Base-by-base conservation (phyloP, 2,797 vertebrate genomes). In the Tenualosa ilisha region DNA sequence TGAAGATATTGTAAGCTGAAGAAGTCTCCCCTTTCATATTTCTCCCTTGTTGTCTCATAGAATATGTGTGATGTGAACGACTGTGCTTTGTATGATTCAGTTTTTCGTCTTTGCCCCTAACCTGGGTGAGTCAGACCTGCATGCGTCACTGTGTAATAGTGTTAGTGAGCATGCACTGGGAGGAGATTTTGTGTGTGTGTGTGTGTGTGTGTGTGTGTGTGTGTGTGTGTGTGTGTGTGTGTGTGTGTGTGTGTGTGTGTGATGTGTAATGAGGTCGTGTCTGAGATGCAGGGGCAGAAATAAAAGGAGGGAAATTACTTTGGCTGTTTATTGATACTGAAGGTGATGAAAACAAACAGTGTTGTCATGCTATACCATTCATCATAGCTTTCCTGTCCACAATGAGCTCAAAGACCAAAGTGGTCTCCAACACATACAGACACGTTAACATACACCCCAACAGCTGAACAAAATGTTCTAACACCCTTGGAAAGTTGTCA, bases 271-370 rank as follows among this genome's bases (percentile, higher is more conserved):
- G 50, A 37, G 85, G 82, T 84, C 84, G 75, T 85, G 84, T 84
- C 59, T 75, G 75, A 79, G 61, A 85, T 61, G 15, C 40, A 75
- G 3, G 15, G 49, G 54, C 72, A 12, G 15, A 82, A 68, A 61
- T 75, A 72, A 72, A 81, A 81, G 11, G 3, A 72, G 50, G 82
- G 84, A 90, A 86, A 87, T 87, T 81, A 79, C 24, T 9, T 9
- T 81, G 84, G 24, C 49, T 85, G 81, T 63, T 65, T 54, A 46
- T 81, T 24, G 83, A 82, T 85, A 86, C 81, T 81, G 79, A 85
- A 87, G 50, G 20, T 43, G 63, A 84, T 54, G 50, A 50, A 24
- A 84, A 72, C 84, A 87, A 87, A 89, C 84, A 81, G 84, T 86
- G 22, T 81, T 86, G 81, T 90, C 86, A 82, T 81, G 54, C 13